Base-by-base conservation (phyloP, 2,888 invertebrate species). In the Pyrrhia umbra region DNA sequence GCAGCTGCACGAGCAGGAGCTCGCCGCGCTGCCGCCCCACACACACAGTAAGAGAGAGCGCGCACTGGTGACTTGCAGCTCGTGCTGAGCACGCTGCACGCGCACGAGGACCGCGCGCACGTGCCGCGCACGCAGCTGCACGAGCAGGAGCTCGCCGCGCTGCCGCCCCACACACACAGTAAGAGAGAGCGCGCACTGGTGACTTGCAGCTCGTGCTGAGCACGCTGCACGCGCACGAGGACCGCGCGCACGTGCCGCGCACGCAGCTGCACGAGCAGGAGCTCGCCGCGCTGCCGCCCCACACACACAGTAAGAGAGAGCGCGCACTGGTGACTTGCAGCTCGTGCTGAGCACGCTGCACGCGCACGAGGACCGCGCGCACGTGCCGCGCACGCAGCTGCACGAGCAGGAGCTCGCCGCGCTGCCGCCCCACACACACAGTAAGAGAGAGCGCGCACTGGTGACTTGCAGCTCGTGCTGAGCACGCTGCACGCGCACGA, bases 321-420 rank as follows among this genome's bases (percentile, higher is more conserved):
- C n/a, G 92, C 93, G 0, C 93, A 93, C 72, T 85, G 87, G 82
- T 0, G 93, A 94, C 83, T 92, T 91, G 79, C 86, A 90, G 47
- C n/a, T n/a, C n/a, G 87, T 93, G 0, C 47, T 89, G 75, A 64
- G 83, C 0, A 86, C 87, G 0, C 68, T 91, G 10, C 89, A 92
- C 57, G 52, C 59, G 1, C 25, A 91, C 0, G 85, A 92, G 68
- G 90, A 90, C 59, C 78, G 74, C 0, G 75, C 65, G 85, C 0
- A 60, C 3, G 23, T 61, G 0, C 85, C 88, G 0, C 67, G 88
- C 2, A 60, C 79, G 0, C 81, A 87, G 37, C 18, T 92, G 0
- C 46, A 66, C 0, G 91, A 92, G 68, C 16, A 56, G 0, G 87
- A 89, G 0, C 67, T 92, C 0, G 40, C 54, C 0, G 18, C 30